A percentile compares a stretch with the other conserved stretches of the same genome.
Conservation (phyloP, 1,140 invertebrate species). For the Copidosoma floridanum region DNA sequence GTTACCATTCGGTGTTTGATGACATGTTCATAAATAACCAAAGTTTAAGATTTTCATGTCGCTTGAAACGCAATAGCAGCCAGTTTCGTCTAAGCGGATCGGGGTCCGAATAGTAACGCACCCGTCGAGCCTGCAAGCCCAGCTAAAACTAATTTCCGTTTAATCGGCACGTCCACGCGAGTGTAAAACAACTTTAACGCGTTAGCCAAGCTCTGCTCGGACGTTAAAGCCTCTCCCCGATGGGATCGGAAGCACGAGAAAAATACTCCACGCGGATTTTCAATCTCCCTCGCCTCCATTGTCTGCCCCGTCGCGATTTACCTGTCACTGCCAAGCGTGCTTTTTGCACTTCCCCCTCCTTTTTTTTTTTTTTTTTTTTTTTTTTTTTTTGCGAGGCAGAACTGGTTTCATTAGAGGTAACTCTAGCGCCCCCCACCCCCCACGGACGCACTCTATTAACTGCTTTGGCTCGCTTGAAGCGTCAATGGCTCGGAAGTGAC, state of each 20-base stretch:
- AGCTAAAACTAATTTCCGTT: too few relatives aligned
- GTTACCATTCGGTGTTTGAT: too few relatives aligned
- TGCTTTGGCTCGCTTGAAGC: not conserved
- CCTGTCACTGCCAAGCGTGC: too few relatives aligned
- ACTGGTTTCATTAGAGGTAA: constrained; percentile 12
- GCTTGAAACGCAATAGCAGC: too few relatives aligned
- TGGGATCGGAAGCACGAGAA: not conserved
- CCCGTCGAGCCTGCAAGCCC: not conserved
- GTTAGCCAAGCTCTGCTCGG: too few relatives aligned
- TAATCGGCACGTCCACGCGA: too few relatives aligned
- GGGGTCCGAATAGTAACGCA: too few relatives aligned
- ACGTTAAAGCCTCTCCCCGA: not conserved
- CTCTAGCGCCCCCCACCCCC: not conserved
- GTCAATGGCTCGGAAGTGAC: not conserved
- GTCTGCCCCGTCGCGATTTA: not conserved
- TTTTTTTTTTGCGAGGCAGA: too few relatives aligned
- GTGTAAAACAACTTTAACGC: not conserved
- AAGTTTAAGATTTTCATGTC: too few relatives aligned
- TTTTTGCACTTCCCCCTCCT: not conserved
- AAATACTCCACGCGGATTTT: too few relatives aligned
- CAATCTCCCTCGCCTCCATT: not conserved
- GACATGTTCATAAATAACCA: too few relatives aligned
- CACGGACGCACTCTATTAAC: not conserved
- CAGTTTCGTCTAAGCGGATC: too few relatives aligned
- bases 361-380: not conserved